Percentiles rank a stretch among this genome's conserved stretches.
These are phyloP conservation scores for Toxostoma redivivum DNA, from an alignment of 2,113 vertebrate species.

Conservation along the genomic window DNA sequence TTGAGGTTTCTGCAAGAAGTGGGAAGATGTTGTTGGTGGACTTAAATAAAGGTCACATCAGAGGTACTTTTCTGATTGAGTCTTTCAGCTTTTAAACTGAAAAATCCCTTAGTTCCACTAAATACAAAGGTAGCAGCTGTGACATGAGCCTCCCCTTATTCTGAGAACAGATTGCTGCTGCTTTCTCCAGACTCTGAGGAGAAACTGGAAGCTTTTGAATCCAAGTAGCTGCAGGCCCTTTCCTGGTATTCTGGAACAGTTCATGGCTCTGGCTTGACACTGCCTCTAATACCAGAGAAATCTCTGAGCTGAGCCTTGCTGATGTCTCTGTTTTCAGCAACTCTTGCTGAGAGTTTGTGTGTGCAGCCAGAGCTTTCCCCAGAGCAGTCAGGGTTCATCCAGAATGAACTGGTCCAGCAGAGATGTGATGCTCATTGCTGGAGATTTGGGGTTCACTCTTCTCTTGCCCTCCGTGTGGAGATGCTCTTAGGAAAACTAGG, in stretches of 20 bases:
- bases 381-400: neutral
- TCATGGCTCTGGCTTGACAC: neutral
- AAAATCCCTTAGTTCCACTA: neutral
- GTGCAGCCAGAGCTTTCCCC: neutral
- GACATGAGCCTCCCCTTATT: neutral
- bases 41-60: neutral
- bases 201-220: neutral
- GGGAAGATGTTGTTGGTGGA: neutral
- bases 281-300: neutral
- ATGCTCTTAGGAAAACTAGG: neutral
- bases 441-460: neutral
- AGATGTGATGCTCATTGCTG: neutral
- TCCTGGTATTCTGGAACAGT: neutral
- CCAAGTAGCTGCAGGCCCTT: neutral
- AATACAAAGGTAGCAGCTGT: neutral
- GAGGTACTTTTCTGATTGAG: neutral
- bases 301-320: neutral
- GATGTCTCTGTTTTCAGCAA: neutral
- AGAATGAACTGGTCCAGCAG: neutral
- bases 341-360: neutral
- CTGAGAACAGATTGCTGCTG: neutral
- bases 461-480: neutral
- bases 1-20: neutral
- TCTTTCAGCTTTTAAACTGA: neutral
- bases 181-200: neutral